Conservation (phyloP, 2,888 invertebrate species). For the Phyto melanocephala region DNA sequence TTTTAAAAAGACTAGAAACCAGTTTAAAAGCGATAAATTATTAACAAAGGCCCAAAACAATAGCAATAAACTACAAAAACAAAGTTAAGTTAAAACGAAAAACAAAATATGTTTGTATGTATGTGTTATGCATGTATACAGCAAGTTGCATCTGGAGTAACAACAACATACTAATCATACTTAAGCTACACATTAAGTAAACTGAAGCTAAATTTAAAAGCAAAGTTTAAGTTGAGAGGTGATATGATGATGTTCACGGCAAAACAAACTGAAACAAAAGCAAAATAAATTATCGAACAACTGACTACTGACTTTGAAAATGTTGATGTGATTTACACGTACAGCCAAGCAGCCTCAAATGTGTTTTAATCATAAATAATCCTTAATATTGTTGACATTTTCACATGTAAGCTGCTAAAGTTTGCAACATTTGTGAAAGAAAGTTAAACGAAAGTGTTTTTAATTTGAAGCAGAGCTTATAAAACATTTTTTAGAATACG, state of each 20-base stretch:
- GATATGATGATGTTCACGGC: not conserved
- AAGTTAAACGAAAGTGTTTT: not conserved
- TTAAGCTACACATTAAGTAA: not conserved
- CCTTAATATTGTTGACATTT: constrained; percentile 39
- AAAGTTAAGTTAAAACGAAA: not conserved
- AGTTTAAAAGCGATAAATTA: constrained; percentile 57
- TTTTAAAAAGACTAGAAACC: constrained; percentile 36
- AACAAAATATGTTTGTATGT: not conserved
- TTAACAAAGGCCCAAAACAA: constrained; percentile 15
- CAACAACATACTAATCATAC: too few relatives aligned
- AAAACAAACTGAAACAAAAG: not conserved
- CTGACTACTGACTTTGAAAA: constrained; percentile 1
- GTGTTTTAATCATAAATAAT: constrained; percentile 51
- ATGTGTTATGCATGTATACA: not conserved
- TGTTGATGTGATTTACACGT: constrained; percentile 1
- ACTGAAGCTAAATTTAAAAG: not conserved
- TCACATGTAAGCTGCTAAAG: constrained; percentile 8
- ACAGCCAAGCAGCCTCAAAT: not conserved
- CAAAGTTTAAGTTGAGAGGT: not conserved
- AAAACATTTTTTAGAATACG: too few relatives aligned
- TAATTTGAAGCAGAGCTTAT: too few relatives aligned
- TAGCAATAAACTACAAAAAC: too few relatives aligned
- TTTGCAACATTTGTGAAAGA: not conserved
- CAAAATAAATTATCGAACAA: not conserved
- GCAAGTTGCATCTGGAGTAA: constrained; percentile 20